Base-by-base conservation (phyloP, 92 coral and sea anemone species). In the Zoanthus gigantus region DNA sequence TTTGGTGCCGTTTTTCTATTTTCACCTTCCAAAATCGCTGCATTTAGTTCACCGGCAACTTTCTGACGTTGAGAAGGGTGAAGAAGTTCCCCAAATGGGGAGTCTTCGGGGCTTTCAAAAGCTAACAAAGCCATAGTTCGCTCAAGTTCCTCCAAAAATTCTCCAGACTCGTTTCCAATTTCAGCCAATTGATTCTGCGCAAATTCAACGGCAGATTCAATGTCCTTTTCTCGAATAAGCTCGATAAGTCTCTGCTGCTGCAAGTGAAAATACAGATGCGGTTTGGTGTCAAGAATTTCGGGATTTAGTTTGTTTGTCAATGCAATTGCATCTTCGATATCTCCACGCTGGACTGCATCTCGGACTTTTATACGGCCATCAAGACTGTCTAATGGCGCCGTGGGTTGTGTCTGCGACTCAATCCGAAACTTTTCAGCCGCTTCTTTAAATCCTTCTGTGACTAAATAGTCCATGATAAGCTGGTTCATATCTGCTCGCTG, bases 361-460 rank as follows among this genome's bases (percentile, higher is more conserved):
- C 99, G 85, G 71, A 97, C 95, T 83, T 95, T 94, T 10, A 97
- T 97, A 76, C 99, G 92, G 82, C 94, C 98, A 73, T 97, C 99
- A 78, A 97, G 90, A 57, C 93, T 94, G 72, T 93, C 98, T 46
- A 95, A 84, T 9, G 99, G 97, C 68, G 92, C 94, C 72, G 95
- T 92, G 15, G 98, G 94, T 50, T 97, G 99, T 23, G 98, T 93
- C 46, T 97, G 96, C 18, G 99, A 94, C 78, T 97, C 99, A 47
- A 97, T 91, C 90, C 93, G 94, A 90, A 97, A 97, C 78, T 97
- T 97, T 74, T 95, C 99, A 13, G 99, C 99, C 10, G 99, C 99
- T 77, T 97, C 98, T 90, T 97, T 97, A 83, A 96, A 97, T 75
- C 99, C 99, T 87, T 97, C 99, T 2, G 99, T 97, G n/a, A 97